These are phyloP conservation scores for Drosophila austrosaltans DNA, from an alignment of 2,888 invertebrate species.

Conservation along the genomic window DNA sequence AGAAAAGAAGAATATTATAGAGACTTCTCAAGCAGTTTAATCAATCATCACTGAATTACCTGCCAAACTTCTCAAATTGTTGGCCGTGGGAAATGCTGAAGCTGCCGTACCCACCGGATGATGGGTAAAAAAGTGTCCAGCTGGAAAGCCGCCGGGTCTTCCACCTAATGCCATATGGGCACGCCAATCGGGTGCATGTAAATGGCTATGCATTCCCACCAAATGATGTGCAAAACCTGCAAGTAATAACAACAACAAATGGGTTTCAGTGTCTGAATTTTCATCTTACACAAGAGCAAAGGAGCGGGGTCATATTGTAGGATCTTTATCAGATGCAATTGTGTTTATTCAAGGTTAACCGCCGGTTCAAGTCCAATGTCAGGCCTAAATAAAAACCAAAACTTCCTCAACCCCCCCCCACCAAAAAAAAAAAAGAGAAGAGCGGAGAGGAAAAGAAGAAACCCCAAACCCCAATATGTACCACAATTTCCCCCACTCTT, in stretches of 20 bases:
- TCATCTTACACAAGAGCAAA: not conserved
- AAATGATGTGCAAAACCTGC: slow-evolving; percentile 90
- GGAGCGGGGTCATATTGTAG: not conserved
- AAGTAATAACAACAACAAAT: not conserved
- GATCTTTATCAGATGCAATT: not conserved
- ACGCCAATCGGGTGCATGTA: slow-evolving; percentile 87
- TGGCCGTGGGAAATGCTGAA: slow-evolving; percentile 82
- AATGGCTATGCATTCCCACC: slow-evolving; percentile 87
- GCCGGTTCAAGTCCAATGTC: slow-evolving; percentile 14
- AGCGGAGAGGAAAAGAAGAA: no score
- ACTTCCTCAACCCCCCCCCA: not conserved
- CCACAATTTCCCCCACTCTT: not conserved
- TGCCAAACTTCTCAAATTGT: slow-evolving; percentile 82
- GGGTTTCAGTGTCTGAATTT: not conserved
- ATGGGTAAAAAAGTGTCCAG: slow-evolving; percentile 84
- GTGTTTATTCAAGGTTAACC: slow-evolving; percentile 11
- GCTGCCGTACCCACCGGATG: slow-evolving; percentile 82
- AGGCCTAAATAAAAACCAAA: slow-evolving; percentile 11
- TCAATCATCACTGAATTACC: slow-evolving; percentile 46
- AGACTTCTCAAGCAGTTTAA: no score
- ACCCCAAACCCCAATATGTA: not conserved
- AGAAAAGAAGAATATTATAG: no score
- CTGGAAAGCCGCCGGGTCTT: slow-evolving; percentile 78
- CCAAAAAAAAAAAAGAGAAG: no score
- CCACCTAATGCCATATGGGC: slow-evolving; percentile 77